A percentile compares a stretch with the other conserved stretches of the same genome.
phyloP scores from a whole-genome alignment of 1,140 invertebrate genomes.

The Megalonaias nervosa region DNA sequence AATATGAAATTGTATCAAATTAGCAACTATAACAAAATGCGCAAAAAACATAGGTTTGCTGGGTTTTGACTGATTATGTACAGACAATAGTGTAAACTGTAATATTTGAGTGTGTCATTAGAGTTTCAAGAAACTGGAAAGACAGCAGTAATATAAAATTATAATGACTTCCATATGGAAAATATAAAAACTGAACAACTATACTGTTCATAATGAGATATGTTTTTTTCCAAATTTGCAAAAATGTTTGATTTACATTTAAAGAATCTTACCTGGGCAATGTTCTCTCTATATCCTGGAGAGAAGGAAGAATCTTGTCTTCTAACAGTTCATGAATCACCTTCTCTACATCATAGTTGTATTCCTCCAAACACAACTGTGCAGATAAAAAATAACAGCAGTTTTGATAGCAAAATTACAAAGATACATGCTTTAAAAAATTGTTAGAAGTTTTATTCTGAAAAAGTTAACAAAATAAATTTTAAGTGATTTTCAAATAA shows the following conservation, averaged over 20 bases:
- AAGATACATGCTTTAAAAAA: too few species aligned
- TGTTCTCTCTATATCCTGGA: slow-evolving; percentile 72
- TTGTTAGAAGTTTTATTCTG: too few species aligned
- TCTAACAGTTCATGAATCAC: slow-evolving; percentile 88
- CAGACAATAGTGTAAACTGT: too few species aligned
- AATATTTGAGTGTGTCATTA: too few species aligned
- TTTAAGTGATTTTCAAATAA: too few species aligned
- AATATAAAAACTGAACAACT: slow-evolving; percentile 1
- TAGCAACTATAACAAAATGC: too few species aligned
- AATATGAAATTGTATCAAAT: too few species aligned
- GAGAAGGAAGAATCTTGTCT: slow-evolving; percentile 76
- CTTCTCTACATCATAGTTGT: slow-evolving; percentile 80
- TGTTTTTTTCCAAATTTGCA: background rate
- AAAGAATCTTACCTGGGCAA: slow-evolving; percentile 49
- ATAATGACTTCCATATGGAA: background rate
- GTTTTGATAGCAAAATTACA: too few species aligned
- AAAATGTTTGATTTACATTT: background rate
- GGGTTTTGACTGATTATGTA: too few species aligned
- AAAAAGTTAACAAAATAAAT: too few species aligned
- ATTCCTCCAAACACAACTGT: slow-evolving; percentile 82
- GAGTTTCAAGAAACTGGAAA: too few species aligned
- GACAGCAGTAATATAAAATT: background rate
- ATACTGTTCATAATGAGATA: background rate
- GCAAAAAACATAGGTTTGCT: too few species aligned
- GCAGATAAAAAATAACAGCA: slow-evolving; percentile 68